Conservation (phyloP, 2,888 invertebrate species). For the Parnassius apollo region DNA sequence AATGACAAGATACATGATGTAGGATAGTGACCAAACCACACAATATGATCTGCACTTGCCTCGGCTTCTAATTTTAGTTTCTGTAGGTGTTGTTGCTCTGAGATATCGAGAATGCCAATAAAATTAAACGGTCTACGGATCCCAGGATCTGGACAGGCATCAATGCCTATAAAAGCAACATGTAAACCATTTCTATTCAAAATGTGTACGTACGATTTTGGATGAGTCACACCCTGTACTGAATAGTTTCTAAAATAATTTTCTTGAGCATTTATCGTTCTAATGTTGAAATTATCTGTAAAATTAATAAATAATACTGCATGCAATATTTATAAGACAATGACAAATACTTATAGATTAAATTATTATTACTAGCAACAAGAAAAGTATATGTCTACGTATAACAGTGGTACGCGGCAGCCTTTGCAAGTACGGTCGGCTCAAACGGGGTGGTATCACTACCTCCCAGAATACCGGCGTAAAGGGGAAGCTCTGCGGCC, state of each 20-base stretch:
- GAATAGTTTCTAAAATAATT: constrained; percentile 91
- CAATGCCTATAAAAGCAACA: constrained; percentile 92
- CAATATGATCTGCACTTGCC: constrained; percentile 62
- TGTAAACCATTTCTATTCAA: constrained; percentile 78
- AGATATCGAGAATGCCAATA: constrained; percentile 85
- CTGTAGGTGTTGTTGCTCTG: constrained; percentile 81
- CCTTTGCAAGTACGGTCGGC: no score
- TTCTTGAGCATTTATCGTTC: constrained; percentile 83
- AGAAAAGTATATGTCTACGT: no score
- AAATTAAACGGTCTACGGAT: constrained; percentile 94
- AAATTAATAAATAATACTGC: constrained; percentile 36
- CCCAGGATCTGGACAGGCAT: constrained; percentile 93
- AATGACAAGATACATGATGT: constrained; percentile 90
- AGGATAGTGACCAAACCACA: constrained; percentile 94
- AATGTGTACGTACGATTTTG: constrained; percentile 87
- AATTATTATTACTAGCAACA: no score
- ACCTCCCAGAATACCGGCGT: no score
- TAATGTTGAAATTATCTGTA: constrained; percentile 94
- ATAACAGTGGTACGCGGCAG: no score
- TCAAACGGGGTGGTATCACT: no score
- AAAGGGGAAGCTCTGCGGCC: no score
- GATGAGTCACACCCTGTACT: constrained; percentile 85
- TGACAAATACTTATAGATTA: no score
- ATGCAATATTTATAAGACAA: background rate
- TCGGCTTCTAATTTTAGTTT: constrained; percentile 80